These are phyloP conservation scores for Deilephila porcellus DNA, from an alignment of 2,888 invertebrate genomes.

Conservation along the genomic window DNA sequence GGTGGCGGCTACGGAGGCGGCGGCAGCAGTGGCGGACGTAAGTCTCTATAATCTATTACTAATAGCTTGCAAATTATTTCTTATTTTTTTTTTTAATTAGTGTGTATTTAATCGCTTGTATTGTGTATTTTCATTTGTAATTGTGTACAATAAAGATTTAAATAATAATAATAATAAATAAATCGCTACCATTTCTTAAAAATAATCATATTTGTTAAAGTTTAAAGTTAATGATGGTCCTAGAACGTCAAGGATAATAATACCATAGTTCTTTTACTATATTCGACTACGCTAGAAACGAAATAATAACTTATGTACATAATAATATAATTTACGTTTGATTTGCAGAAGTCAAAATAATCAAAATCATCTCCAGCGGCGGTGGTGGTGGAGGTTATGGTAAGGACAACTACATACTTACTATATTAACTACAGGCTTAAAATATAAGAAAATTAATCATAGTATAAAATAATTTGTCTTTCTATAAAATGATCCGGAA, in stretches of 20 bases:
- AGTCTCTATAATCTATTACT: slow-evolving; percentile 36
- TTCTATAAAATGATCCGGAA: too few species aligned
- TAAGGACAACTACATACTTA: slow-evolving; percentile 41
- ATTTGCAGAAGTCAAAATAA: slow-evolving; percentile 67
- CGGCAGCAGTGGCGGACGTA: slow-evolving; percentile 56
- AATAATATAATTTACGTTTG: slow-evolving; percentile 27
- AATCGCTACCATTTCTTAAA: too few species aligned
- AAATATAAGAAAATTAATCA: background rate
- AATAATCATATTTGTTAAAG: too few species aligned
- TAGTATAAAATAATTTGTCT: too few species aligned
- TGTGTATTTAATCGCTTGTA: too few species aligned
- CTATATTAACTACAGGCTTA: background rate
- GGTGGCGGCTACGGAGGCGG: slow-evolving; percentile 53
- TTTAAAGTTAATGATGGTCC: background rate
- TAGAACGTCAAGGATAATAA: background rate
- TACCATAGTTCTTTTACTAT: background rate
- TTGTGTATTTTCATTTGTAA: too few species aligned
- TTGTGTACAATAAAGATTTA: too few species aligned
- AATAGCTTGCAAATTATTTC: background rate
- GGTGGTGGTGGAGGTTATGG: slow-evolving; percentile 60
- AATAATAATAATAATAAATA: too few species aligned
- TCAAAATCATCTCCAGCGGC: slow-evolving; percentile 69
- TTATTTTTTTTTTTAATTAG: too few species aligned
- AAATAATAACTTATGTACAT: background rate
- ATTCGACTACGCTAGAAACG: background rate